Evolutionary conservation across 2,888 invertebrate genomes (phyloP).

Genomic region (Agrypnus murinus): DNA sequence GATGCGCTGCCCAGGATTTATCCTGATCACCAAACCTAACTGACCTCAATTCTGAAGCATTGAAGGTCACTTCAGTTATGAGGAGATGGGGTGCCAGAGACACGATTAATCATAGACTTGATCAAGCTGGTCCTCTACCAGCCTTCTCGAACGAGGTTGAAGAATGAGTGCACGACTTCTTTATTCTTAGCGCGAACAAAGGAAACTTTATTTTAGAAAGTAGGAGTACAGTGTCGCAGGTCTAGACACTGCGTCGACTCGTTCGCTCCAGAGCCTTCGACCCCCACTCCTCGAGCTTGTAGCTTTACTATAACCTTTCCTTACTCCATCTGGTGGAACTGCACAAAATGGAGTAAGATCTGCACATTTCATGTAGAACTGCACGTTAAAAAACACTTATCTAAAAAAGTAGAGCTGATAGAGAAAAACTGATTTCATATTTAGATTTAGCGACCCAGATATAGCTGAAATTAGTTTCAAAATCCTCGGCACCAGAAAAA

Average conservation of each 20-base stretch:
- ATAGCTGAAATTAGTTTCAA: not conserved
- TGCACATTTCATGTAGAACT: constrained; percentile 4
- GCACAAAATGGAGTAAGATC: constrained; percentile 1
- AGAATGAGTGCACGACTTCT: too few relatives aligned
- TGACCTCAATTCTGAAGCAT: not conserved
- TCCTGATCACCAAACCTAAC: not conserved
- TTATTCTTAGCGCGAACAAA: too few relatives aligned
- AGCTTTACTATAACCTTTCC: too few relatives aligned
- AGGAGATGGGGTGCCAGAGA: too few relatives aligned
- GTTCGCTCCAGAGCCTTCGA: too few relatives aligned
- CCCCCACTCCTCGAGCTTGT: too few relatives aligned
- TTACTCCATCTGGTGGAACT: not conserved
- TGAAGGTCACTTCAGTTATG: not conserved
- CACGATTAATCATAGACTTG: too few relatives aligned
- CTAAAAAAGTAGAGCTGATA: not conserved
- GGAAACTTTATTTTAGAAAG: too few relatives aligned
- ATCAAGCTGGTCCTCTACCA: too few relatives aligned
- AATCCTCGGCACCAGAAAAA: not conserved
- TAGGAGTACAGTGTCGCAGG: too few relatives aligned
- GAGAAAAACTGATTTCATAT: constrained; percentile 1
- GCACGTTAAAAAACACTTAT: not conserved
- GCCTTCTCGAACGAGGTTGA: too few relatives aligned
- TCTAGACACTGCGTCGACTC: too few relatives aligned
- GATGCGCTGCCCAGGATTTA: not conserved
- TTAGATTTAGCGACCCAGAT: constrained; percentile 1